Base-by-base conservation (phyloP, 2,888 invertebrate genomes). In the Melolontha melolontha region DNA sequence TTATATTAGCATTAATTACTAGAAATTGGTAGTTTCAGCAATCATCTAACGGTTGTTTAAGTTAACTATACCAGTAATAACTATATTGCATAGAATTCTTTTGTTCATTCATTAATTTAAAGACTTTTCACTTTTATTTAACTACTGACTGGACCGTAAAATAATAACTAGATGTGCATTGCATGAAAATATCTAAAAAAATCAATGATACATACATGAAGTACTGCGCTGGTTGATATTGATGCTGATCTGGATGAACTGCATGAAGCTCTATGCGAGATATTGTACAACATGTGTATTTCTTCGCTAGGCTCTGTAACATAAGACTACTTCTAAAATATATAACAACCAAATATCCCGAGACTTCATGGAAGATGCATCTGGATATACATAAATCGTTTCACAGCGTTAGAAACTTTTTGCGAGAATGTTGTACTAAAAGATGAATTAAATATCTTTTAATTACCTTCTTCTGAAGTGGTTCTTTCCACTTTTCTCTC, bases 241-340 rank as follows among this genome's bases (percentile, higher is more conserved):
- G 82, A 82, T 8, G 81, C 81, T 2, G 82, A 82, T 70, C 81
- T 74, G 5, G 82, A 79, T 1, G 81, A 82, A 63, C 80, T 79
- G 57, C 79, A 79, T 12, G 81, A 81, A 5, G 82, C 76, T 47
- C 81, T 72, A 70, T 81, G 82, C 17, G 75, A 74, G 5, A 77
- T 73, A 54, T 75, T 75, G 70, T 79, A 78, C 34, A 76, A 75
- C 17, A 74, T 55, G 41, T 70, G 75, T n/a, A 74, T 70, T 68
- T 77, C 79, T 51, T 78, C 77, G 11, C 70, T 29, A 27, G 73
- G 73, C 39, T 77, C 77, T 77, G 64, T 34, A 76, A 71, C 54
- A 17, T 11, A 47, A 65, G 0, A n/a, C n/a, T n/a, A n/a, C n/a
- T n/a, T n/a, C 8, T 34, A 40, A 17, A n/a, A 14, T 10, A 44